A percentile compares a stretch with the other conserved stretches of the same genome.
phyloP scores from a whole-genome alignment of 1,140 invertebrate species.

The Drosophila nasuta region DNA sequence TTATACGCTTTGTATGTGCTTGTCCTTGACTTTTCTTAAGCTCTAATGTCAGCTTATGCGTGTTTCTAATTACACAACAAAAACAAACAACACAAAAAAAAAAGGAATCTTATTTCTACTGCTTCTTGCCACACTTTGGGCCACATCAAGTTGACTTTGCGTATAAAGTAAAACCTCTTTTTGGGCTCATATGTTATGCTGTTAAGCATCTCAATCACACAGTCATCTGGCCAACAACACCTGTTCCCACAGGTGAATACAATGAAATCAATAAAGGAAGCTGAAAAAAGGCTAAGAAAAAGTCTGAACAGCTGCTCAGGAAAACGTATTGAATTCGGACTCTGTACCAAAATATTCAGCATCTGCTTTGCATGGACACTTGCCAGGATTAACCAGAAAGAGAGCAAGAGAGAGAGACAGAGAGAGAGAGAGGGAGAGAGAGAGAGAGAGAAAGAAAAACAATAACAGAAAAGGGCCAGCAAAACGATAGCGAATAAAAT shows the following conservation, averaged over 20 bases:
- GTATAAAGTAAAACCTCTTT: not conserved
- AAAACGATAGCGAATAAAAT: constrained; percentile 29
- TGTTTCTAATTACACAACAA: no score
- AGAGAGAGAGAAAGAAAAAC: not conserved
- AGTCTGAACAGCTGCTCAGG: constrained; percentile 33
- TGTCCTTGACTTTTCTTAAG: no score
- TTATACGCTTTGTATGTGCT: no score
- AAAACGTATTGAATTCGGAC: constrained; percentile 16
- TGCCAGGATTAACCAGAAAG: constrained; percentile 24
- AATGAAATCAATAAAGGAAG: constrained; percentile 32
- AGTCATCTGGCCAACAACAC: constrained; percentile 9
- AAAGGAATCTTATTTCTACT: no score
- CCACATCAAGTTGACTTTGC: not conserved
- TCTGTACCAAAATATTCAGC: constrained; percentile 23
- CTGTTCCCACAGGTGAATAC: constrained; percentile 18
- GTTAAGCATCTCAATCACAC: constrained; percentile 19
- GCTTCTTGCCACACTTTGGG: not conserved
- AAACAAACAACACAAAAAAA: no score
- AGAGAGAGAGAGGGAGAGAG: not conserved
- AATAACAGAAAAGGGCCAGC: constrained; percentile 17
- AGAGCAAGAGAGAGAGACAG: not conserved
- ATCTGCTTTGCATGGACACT: constrained; percentile 41
- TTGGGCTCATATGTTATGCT: not conserved
- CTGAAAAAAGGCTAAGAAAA: constrained; percentile 6
- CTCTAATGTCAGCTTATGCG: no score